phyloP scores from a whole-genome alignment of 2,888 invertebrate species.

The Lasioglossum calceatum region DNA sequence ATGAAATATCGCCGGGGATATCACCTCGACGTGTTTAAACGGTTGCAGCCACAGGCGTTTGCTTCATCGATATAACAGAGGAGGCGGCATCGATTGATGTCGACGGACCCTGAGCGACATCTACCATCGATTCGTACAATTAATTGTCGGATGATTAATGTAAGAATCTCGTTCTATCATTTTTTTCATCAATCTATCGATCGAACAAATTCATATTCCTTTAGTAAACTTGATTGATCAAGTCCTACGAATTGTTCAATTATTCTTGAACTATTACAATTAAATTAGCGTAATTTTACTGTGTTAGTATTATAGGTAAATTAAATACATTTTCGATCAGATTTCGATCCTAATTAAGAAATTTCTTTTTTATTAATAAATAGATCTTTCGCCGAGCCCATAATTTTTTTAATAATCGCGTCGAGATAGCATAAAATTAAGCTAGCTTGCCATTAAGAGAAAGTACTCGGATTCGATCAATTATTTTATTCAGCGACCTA shows the following conservation, averaged over 20 bases:
- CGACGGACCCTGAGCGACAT: slow-evolving; percentile 31
- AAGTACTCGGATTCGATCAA: background rate
- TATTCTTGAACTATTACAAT: background rate
- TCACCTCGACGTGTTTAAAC: slow-evolving; percentile 4
- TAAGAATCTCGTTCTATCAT: background rate
- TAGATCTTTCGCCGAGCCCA: background rate
- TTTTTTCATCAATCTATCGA: background rate
- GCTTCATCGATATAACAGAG: slow-evolving; percentile 9
- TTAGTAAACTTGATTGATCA: too few species aligned
- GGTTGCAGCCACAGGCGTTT: slow-evolving; percentile 10
- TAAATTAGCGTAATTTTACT: background rate
- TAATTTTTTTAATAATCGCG: background rate
- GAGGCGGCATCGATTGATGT: background rate
- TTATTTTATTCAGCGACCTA: background rate
- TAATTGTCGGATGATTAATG: background rate
- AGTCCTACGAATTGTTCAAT: background rate
- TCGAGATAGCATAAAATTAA: background rate
- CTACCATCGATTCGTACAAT: slow-evolving; percentile 17
- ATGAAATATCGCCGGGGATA: background rate
- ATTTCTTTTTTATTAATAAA: background rate
- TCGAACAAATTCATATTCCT: background rate
- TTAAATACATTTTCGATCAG: background rate
- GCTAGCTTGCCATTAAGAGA: background rate
- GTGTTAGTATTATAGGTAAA: background rate
- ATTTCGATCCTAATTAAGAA: background rate